Evolutionary conservation across 2,797 vertebrate species (phyloP), one percentile per base, ranked within the genome.

Genomic region (Neopelma chrysocephalum): DNA sequence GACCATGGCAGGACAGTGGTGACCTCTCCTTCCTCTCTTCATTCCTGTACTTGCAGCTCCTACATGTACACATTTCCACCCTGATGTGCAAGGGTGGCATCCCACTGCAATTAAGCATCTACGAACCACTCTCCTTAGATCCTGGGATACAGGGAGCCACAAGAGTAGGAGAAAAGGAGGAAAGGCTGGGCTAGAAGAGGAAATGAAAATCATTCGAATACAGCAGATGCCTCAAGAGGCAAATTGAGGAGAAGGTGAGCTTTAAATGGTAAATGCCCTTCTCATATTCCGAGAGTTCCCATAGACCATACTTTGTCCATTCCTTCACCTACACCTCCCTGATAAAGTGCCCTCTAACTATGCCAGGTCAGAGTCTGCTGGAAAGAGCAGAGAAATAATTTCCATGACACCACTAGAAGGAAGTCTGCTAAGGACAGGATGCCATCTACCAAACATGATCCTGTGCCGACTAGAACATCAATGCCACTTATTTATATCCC

Each of bases 1-100:
- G 57, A 75, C 64, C 0, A 0, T 57, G 57, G 42, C 64, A 82
- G 38, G 47, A 50, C 4, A 62, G 36, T 5, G 12, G 4, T 50
- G 73, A 82, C 65, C 27, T 83, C 60, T 68, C 36, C 53, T 73
- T 82, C 32, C 51, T 53, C 36, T 51, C 48, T 56, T 36, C 42
- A 9, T 77, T 77, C 27, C 58, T n/a, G 26, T 48, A 34, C 18
- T 15, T 75, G 23, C 25, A 81, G 38, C 42, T 86, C 42, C 64
- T 40, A 34, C 56, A 7, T 2, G 15, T 10, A 42, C 11, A 19
- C 21, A 15, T 54, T 89, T 76, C 51, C 72, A 56, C 29, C 62
- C 26, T 76, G 27, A 45, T 87, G 16, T 32, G 27, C n/a, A 62
- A 91, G 31, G 43, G 26, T 2, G 1, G 58, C 23, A 43, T 42